Percentiles rank a stretch among this genome's conserved stretches.
These are phyloP conservation scores for Schlechtendalia chinensis DNA, from an alignment of 1,140 invertebrate species.

Conservation along the genomic window DNA sequence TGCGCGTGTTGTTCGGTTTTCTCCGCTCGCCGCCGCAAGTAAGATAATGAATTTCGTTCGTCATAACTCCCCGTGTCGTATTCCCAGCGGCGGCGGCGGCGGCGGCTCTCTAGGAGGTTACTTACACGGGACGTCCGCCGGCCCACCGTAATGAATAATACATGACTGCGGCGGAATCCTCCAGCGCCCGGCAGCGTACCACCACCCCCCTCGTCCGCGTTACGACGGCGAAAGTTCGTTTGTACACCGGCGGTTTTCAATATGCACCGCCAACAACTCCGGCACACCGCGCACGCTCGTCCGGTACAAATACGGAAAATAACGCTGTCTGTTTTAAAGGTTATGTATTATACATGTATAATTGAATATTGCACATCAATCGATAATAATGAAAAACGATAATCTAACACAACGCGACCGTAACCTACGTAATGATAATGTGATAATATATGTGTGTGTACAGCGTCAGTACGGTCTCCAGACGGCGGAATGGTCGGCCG, in stretches of 20 bases:
- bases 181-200: no score
- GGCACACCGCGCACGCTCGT: no score
- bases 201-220: no score
- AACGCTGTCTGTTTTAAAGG: no score
- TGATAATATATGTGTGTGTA: background rate
- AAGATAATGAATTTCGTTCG: slow-evolving; percentile 46
- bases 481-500: slow-evolving; percentile 35
- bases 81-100: slow-evolving; percentile 1
- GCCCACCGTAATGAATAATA: slow-evolving; percentile 46
- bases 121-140: background rate
- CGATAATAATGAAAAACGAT: no score
- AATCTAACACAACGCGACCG: no score
- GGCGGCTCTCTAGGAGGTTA: background rate
- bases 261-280: no score
- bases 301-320: no score
- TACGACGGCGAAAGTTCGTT: slow-evolving; percentile 18
- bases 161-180: no score
- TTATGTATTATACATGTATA: background rate
- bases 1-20: background rate
- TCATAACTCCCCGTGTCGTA: slow-evolving; percentile 41
- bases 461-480: slow-evolving; percentile 37
- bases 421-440: background rate
- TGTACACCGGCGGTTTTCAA: slow-evolving; percentile 32
- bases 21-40: background rate
- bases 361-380: slow-evolving; percentile 9